These are phyloP conservation scores for Trachelus troglodyta DNA, from an alignment of 2,888 invertebrate species.

Conservation along the genomic window DNA sequence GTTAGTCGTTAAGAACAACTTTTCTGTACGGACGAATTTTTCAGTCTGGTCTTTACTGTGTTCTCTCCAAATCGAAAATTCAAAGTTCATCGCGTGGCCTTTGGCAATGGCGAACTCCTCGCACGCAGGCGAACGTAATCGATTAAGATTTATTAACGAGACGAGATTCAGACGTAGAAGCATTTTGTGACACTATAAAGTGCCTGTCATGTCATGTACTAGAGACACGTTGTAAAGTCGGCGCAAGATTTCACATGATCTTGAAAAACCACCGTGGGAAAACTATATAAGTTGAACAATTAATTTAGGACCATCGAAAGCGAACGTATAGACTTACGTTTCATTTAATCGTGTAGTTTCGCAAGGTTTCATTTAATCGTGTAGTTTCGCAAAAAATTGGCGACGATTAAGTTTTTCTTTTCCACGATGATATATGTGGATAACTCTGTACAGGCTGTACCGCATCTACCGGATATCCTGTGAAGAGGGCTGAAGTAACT, in stretches of 20 bases:
- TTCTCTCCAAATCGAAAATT: slow-evolving; percentile 36
- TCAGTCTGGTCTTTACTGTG: slow-evolving; percentile 41
- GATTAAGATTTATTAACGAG: slow-evolving; percentile 52
- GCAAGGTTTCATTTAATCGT: slow-evolving; percentile 42
- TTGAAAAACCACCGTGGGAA: slow-evolving; percentile 37
- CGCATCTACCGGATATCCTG: background rate
- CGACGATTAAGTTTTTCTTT: background rate
- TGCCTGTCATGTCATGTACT: slow-evolving; percentile 64
- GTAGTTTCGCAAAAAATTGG: slow-evolving; percentile 32
- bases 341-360: slow-evolving; percentile 28
- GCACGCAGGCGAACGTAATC: slow-evolving; percentile 43
- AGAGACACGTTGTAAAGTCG: slow-evolving; percentile 49
- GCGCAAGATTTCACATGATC: slow-evolving; percentile 48
- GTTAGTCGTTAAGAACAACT: slow-evolving; percentile 38
- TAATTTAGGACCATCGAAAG: slow-evolving; percentile 42
- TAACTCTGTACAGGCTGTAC: background rate
- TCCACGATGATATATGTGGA: background rate
- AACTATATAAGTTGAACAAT: slow-evolving; percentile 30
- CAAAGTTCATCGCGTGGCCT: slow-evolving; percentile 49
- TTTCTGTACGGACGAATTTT: slow-evolving; percentile 40
- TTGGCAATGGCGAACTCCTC: slow-evolving; percentile 24
- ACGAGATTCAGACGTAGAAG: slow-evolving; percentile 58
- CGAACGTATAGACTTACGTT: slow-evolving; percentile 24
- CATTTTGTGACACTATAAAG: slow-evolving; percentile 64
- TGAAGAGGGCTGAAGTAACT: slow-evolving; percentile 28